These are phyloP conservation scores for Ornithoptera priamus DNA, from an alignment of 2,888 invertebrate genomes.

Conservation along the genomic window DNA sequence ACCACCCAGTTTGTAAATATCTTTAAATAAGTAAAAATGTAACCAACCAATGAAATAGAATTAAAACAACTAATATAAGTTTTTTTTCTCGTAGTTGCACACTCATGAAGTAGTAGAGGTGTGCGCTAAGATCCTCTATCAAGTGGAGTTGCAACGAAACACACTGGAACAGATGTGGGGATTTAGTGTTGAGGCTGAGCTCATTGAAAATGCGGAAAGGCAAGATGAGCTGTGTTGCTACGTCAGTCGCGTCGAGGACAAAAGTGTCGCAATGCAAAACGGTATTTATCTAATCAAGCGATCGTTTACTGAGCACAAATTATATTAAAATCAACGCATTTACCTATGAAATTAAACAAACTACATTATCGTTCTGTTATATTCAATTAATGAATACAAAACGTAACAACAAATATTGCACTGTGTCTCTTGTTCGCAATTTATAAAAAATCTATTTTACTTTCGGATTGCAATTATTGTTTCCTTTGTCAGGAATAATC, in stretches of 20 bases:
- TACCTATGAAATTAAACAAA: slow-evolving; percentile 1
- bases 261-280: slow-evolving; percentile 97
- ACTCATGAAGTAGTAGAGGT: slow-evolving; percentile 97
- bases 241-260: slow-evolving; percentile 96
- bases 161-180: slow-evolving; percentile 98
- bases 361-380: neutral
- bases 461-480: slow-evolving; percentile 33
- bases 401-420: neutral
- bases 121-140: slow-evolving; percentile 97
- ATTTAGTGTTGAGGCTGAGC: slow-evolving; percentile 97
- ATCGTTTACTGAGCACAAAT: slow-evolving; percentile 3
- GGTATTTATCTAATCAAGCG: slow-evolving; percentile 77
- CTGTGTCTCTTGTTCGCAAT: neutral
- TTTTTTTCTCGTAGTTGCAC: slow-evolving; percentile 82
- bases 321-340: neutral
- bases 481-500: slow-evolving; percentile 89
- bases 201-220: slow-evolving; percentile 96
- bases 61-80: neutral
- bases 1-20: neutral
- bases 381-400: neutral
- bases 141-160: slow-evolving; percentile 94
- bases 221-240: slow-evolving; percentile 98
- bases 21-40: neutral
- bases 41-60: neutral
- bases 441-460: slow-evolving; percentile 28